Conservation (phyloP, 2,888 invertebrate genomes). For the Latrodectus elegans region DNA sequence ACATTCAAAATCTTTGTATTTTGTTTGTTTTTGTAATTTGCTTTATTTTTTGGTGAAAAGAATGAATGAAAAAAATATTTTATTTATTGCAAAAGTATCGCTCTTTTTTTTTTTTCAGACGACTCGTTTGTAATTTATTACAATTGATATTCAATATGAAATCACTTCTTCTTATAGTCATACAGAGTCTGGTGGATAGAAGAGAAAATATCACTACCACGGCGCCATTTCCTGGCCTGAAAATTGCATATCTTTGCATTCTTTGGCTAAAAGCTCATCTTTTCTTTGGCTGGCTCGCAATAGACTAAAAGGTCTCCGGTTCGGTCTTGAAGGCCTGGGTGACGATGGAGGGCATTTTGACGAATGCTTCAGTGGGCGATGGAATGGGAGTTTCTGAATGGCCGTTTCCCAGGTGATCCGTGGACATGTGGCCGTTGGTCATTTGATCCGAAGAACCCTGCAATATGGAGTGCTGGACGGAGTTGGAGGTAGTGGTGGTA, state of each 20-base stretch:
- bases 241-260: too few species aligned
- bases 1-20: too few species aligned
- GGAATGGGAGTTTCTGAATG: constrained; percentile 70
- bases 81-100: neutral
- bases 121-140: too few species aligned
- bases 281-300: too few species aligned
- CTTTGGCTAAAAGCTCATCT: too few species aligned
- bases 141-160: too few species aligned
- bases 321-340: constrained; percentile 62
- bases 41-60: neutral
- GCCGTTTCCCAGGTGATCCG: constrained; percentile 65
- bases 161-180: too few species aligned
- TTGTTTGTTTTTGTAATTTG: neutral
- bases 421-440: constrained; percentile 50
- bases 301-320: constrained; percentile 45
- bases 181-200: too few species aligned
- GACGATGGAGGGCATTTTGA: constrained; percentile 46
- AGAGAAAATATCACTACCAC: too few species aligned
- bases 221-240: too few species aligned
- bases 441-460: constrained; percentile 59
- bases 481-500: neutral
- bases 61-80: neutral
- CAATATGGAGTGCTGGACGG: constrained; percentile 48
- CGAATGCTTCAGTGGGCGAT: constrained; percentile 67
- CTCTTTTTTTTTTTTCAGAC: too few species aligned